Evolutionary conservation across 1,140 invertebrate genomes (phyloP), one percentile per base, ranked within the genome.

Genomic region (Eciton burchellii): DNA sequence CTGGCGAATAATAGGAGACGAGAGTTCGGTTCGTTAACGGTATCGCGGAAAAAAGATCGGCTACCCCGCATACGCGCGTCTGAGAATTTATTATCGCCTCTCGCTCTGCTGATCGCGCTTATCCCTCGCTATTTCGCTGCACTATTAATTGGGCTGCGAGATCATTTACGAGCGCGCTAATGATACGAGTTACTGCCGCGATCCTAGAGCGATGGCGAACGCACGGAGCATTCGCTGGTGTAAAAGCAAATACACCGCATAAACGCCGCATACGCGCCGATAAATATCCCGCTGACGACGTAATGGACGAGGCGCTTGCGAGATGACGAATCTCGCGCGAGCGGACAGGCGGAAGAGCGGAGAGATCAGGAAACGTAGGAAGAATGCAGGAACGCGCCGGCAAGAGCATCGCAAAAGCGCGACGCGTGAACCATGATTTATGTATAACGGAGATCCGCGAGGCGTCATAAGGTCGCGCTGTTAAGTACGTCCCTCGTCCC

Each of bases 21-120:
- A 56, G 62, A 79, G 11, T 68, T 68, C 43, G 45, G 35, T 35
- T 79, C 35, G 63, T 45, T 79, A 79, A 21, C 47, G 65, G 41
- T 77, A 68, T 26, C 9, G n/a, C 35, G 29, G 56, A 79, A 79
- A 79, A 77, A 14, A 56, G 47, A 35, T 6, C 29, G 26, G 52
- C 54, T 66, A 47, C 62, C 62, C 73, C 54, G 66, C 21, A 66
- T 77, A 54, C 54, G 21, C 60, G 29, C 60, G 47, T 9, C 41
- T 45, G 43, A 60, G 21, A 14, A 4, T 11, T 26, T 16, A 49
- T 21, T 35, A 41, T 41, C 57, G 29, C n/a, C 12, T 60, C 8
- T 35, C 29, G 12, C 43, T 21, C 41, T 19, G 45, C 62, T 60
- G 47, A 21, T 9, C 19, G 21, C n/a, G 8, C 3, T 77, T 77